Conservation (phyloP, 2,888 invertebrate genomes). For the Rhimphoctona megacephalus region DNA sequence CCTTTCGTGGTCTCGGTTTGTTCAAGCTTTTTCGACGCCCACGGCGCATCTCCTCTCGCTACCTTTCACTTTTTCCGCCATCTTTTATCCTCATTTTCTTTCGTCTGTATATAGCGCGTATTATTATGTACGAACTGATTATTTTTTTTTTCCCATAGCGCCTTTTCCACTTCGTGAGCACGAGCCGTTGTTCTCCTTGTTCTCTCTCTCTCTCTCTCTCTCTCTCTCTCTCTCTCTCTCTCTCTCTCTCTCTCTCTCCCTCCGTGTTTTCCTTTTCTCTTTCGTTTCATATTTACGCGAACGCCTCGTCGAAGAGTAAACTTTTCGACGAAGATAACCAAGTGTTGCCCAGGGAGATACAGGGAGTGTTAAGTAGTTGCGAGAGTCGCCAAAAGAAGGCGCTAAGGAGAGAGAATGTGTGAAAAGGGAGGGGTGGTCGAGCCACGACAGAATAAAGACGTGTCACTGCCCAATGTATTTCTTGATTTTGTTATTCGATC, state of each 20-base stretch:
- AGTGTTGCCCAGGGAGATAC: constrained; percentile 54
- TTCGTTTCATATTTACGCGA: constrained; percentile 38
- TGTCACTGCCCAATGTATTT: too few species aligned
- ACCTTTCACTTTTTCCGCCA: constrained; percentile 34
- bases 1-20: constrained; percentile 66
- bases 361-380: too few species aligned
- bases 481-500: too few species aligned
- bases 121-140: constrained; percentile 42
- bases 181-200: constrained; percentile 69
- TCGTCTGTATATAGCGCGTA: constrained; percentile 17
- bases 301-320: constrained; percentile 5
- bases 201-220: constrained; percentile 30
- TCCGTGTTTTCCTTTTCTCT: constrained; percentile 42
- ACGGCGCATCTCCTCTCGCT: constrained; percentile 68
- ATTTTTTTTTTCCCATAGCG: constrained; percentile 7
- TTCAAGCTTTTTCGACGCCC: constrained; percentile 72
- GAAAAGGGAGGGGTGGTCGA: too few species aligned
- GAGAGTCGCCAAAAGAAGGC: too few species aligned
- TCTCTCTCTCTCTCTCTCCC: constrained; percentile 32
- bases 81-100: constrained; percentile 36
- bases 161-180: constrained; percentile 71
- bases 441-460: too few species aligned
- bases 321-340: constrained; percentile 58
- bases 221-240: constrained; percentile 37
- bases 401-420: too few species aligned